phyloP scores from a whole-genome alignment of 2,113 vertebrate species.

The Serilophus lunatus region DNA sequence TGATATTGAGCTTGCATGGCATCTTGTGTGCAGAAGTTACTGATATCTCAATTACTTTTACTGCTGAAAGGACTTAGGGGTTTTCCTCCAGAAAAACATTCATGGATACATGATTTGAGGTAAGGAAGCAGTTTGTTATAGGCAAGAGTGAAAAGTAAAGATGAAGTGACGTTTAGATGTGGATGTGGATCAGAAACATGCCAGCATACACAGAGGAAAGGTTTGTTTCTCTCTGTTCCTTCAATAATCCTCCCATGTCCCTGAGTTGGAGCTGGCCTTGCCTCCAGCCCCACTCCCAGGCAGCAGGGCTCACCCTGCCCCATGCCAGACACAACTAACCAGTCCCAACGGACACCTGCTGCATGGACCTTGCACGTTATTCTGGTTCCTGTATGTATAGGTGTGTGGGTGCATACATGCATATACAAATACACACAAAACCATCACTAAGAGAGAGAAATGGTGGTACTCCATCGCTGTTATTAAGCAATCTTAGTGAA shows the following conservation, averaged over 20 bases:
- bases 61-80: background rate
- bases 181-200: background rate
- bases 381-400: background rate
- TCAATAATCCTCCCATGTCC: background rate
- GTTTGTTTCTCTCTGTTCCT: background rate
- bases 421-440: background rate
- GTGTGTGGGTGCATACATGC: accelerated
- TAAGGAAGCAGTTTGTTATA: background rate
- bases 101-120: background rate
- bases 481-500: background rate
- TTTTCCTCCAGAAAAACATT: background rate
- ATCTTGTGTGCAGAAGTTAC: background rate
- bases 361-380: background rate
- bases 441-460: background rate
- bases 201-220: background rate
- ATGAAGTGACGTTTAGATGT: background rate
- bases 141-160: background rate
- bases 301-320: background rate
- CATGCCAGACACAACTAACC: accelerated
- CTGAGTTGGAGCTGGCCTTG: background rate
- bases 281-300: background rate
- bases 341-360: too few relatives aligned
- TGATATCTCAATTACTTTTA: slow-evolving; percentile 41
- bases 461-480: background rate
- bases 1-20: background rate